Percentiles rank a stretch among this genome's conserved stretches.
Conservation (phyloP, 2,113 vertebrate genomes). For the Trachemys scripta region DNA sequence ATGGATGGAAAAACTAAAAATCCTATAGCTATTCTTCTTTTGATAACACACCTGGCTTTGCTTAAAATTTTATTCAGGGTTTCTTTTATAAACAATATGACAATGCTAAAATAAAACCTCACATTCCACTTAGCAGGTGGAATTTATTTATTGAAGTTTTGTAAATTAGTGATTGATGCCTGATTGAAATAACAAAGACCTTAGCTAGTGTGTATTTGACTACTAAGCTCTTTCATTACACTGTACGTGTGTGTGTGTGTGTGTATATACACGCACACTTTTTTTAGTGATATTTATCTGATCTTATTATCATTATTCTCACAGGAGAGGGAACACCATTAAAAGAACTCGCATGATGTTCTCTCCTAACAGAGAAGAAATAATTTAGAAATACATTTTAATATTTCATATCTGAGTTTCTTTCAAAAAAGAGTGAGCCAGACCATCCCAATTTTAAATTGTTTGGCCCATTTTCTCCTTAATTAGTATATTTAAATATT, state of each 20-base stretch:
- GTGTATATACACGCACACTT: not conserved
- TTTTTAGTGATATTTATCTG: not conserved
- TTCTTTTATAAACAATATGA: not conserved
- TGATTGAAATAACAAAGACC: not conserved
- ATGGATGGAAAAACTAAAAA: not conserved
- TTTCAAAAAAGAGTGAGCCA: not conserved
- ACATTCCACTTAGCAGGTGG: not conserved
- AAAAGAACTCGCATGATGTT: not conserved
- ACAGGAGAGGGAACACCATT: slow-evolving; percentile 7
- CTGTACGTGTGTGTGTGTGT: not conserved
- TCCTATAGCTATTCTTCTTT: not conserved
- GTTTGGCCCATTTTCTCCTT: slow-evolving; percentile 10
- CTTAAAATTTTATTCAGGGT: not conserved
- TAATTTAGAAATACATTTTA: not conserved
- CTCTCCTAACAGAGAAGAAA: not conserved
- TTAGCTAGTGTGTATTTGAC: slow-evolving; percentile 1
- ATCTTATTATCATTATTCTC: not conserved
- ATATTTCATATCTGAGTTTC: not conserved
- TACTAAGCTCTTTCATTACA: not conserved
- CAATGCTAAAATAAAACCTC: not conserved
- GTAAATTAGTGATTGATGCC: slow-evolving; percentile 27
- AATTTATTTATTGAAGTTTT: not conserved
- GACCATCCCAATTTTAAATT: slow-evolving; percentile 12
- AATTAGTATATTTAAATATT: slow-evolving; percentile 54
- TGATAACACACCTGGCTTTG: not conserved